These are phyloP conservation scores for Poecilia velifera DNA, from an alignment of 2,797 vertebrate species.

Conservation along the genomic window DNA sequence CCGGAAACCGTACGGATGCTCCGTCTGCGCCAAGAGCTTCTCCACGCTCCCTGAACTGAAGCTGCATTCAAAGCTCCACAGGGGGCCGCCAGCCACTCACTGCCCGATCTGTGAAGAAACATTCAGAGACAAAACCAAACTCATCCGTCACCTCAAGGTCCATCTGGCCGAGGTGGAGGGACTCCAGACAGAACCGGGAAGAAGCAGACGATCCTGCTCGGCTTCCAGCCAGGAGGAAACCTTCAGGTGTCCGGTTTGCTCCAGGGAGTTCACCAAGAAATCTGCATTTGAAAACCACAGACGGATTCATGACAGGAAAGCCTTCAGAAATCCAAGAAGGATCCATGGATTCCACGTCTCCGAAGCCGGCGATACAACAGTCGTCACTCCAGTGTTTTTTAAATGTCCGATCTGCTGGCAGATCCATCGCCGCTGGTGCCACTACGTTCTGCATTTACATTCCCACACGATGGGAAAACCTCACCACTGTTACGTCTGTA, in stretches of 20 bases:
- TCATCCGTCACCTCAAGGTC: constrained; percentile 52
- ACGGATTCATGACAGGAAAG: constrained; percentile 8
- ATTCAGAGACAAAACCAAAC: constrained; percentile 41
- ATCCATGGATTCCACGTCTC: constrained; percentile 42
- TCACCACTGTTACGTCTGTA: constrained; percentile 45
- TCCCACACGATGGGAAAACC: constrained; percentile 36
- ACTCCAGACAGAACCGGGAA: not conserved
- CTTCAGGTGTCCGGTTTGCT: constrained; percentile 35
- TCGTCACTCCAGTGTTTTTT: constrained; percentile 40
- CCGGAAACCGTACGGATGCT: constrained; percentile 27
- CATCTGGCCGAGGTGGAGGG: constrained; percentile 35
- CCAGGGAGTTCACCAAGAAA: constrained; percentile 24
- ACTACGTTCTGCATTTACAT: constrained; percentile 59
- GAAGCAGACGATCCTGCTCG: not conserved
- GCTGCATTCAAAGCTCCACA: constrained; percentile 46
- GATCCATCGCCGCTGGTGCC: constrained; percentile 50
- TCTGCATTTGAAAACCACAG: constrained; percentile 28
- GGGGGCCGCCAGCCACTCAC: not conserved
- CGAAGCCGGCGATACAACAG: constrained; percentile 25
- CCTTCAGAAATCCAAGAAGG: not conserved
- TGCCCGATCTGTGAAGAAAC: constrained; percentile 52
- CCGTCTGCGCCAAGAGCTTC: constrained; percentile 52
- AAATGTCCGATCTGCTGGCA: constrained; percentile 60
- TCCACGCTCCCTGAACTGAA: constrained; percentile 43
- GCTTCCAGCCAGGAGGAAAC: not conserved